phyloP scores from a whole-genome alignment of 1,140 invertebrate species.

The Cydia fagiglandana region DNA sequence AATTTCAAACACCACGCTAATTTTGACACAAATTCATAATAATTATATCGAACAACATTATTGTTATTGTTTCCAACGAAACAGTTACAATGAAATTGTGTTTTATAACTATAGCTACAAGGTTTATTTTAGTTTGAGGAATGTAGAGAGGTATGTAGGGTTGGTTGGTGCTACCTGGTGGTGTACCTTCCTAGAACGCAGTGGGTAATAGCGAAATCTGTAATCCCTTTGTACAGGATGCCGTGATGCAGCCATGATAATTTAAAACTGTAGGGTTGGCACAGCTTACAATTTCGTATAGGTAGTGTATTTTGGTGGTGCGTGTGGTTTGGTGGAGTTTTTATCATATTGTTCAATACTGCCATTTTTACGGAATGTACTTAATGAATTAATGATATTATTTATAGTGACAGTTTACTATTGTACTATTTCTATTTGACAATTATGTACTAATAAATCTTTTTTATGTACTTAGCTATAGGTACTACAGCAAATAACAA shows the following conservation, averaged over 20 bases:
- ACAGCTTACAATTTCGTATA: conserved; percentile 17
- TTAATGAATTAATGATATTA: too few species aligned
- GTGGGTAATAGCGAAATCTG: conserved; percentile 64
- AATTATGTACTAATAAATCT: too few species aligned
- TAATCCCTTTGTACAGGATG: conserved; percentile 73
- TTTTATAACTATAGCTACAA: conserved; percentile 28
- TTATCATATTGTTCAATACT: too few species aligned
- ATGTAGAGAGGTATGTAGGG: conserved; percentile 57
- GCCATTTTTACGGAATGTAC: too few species aligned
- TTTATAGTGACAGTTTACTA: too few species aligned
- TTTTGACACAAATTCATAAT: conserved; percentile 56
- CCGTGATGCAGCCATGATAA: conserved; percentile 64
- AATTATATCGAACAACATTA: conserved; percentile 35
- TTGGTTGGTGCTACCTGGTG: conserved; percentile 68
- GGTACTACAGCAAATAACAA: too few species aligned
- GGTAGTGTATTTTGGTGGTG: too few species aligned
- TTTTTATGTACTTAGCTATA: too few species aligned
- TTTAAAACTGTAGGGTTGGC: conserved; percentile 63
- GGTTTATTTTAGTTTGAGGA: conserved; percentile 42
- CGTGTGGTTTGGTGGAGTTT: too few species aligned
- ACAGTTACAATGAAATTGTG: conserved; percentile 33
- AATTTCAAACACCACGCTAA: conserved; percentile 51
- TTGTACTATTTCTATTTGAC: too few species aligned
- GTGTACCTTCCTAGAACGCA: conserved; percentile 70
- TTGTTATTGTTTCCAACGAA: conserved; percentile 8